Evolutionary conservation across 2,797 vertebrate species (phyloP).

Genomic region (Dallia pectoralis): DNA sequence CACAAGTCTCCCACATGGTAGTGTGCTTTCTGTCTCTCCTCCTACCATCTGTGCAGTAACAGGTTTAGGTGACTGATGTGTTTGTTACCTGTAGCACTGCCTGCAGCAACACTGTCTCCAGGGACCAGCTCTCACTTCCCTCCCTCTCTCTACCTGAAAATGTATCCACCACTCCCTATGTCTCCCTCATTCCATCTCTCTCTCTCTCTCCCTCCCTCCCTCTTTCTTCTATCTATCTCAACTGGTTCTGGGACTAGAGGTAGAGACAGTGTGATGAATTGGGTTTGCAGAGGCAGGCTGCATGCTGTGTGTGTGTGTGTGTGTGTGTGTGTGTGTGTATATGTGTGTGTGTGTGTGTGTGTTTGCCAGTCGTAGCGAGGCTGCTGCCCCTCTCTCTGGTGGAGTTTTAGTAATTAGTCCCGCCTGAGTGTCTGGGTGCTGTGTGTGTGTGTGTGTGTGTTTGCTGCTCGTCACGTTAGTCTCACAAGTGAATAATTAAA

Average conservation of each 20-base stretch:
- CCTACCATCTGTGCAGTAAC: conserved; percentile 72
- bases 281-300: conserved; percentile 19
- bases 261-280: conserved; percentile 39
- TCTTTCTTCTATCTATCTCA: conserved; percentile 16
- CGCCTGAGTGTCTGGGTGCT: conserved; percentile 46
- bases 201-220: conserved; percentile 17
- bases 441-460: conserved; percentile 16
- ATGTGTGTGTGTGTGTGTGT: conserved; percentile 26
- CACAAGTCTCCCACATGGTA: conserved; percentile 8
- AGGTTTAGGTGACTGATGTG: conserved; percentile 65
- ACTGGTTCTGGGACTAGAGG: conserved; percentile 27
- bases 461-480: conserved; percentile 64
- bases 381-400: conserved; percentile 32
- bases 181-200: conserved; percentile 43
- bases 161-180: too few relatives aligned
- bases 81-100: conserved; percentile 71
- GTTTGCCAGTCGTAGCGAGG: conserved; percentile 44
- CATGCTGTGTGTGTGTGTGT: conserved; percentile 13
- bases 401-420: conserved; percentile 73
- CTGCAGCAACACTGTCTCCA: conserved; percentile 53
- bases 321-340: conserved; percentile 5
- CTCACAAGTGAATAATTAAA: conserved; percentile 77
- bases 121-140: conserved; percentile 41
- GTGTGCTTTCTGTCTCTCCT: conserved; percentile 47
- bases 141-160: conserved; percentile 22